Evolutionary conservation across 1,140 invertebrate species (phyloP), one percentile per base, ranked within the genome.

Genomic region (Calliphora vicina): DNA sequence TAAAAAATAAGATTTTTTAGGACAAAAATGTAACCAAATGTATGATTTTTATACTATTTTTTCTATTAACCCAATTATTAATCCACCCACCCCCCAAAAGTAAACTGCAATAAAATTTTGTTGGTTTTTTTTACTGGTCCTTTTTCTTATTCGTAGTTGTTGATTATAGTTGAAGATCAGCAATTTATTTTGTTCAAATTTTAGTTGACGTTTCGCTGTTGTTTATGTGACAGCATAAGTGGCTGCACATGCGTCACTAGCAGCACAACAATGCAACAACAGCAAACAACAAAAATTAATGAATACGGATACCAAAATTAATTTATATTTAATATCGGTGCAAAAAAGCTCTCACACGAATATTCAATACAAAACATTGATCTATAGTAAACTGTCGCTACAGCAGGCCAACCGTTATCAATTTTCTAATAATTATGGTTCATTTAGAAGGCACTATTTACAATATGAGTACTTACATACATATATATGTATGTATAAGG

Each of bases 181-280:
- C 73, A 74, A 74, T 74, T 74, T 74, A 74, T 74, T 74, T 74
- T 35, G 26, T 29, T 74, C 13, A 42, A 29, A 29, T 74, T 74
- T 74, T 74, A 35, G 73, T 35, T 74, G 73, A 42, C 42, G 23
- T 80, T 80, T 23, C 20, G 29, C 23, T 50, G 42, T 80, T 80
- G 78, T 80, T 80, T 80, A 80, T 80, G 78, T 80, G 78, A 80
- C 78, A 80, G 78, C 35, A 80, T 80, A 80, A 80, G 78, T 80
- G 61, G 78, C 78, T 80, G 78, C 78, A 80, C 35, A 45, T 80
- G 78, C 78, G 43, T 80, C n/a, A 50, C 12, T 50, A 23, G 8
- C 9, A 67, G 8, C 6, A 23, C n/a, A 20, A 12, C 61, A 67
- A 67, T n/a, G n/a, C 61, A 20, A 25, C 20, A 57, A n/a, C n/a